Conservation (phyloP, 2,797 vertebrate species). For the Pampus argenteus region DNA sequence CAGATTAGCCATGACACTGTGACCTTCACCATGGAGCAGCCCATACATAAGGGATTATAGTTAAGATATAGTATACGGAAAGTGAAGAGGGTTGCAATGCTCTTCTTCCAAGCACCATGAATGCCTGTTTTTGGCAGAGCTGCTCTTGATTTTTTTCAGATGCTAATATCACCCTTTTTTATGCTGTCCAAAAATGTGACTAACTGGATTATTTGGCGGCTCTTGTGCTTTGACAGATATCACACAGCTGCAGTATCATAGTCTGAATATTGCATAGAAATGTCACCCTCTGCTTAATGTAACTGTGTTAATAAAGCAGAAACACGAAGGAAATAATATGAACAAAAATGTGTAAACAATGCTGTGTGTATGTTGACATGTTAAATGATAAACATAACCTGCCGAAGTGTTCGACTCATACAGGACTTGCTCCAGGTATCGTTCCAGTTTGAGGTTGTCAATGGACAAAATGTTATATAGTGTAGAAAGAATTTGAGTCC, state of each 20-base stretch:
- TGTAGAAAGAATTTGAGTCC: slow-evolving; percentile 34
- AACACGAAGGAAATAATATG: not conserved
- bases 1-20: slow-evolving; percentile 65
- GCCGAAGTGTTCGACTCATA: slow-evolving; percentile 44
- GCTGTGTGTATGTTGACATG: not conserved
- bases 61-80: slow-evolving; percentile 21
- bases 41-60: slow-evolving; percentile 48
- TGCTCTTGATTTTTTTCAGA: slow-evolving; percentile 19
- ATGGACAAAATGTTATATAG: slow-evolving; percentile 35
- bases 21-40: slow-evolving; percentile 49
- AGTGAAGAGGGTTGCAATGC: slow-evolving; percentile 27
- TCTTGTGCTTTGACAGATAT: slow-evolving; percentile 29
- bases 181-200: slow-evolving; percentile 13
- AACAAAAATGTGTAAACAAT: not conserved
- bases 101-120: slow-evolving; percentile 29
- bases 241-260: slow-evolving; percentile 13
- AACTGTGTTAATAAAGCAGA: slow-evolving; percentile 1
- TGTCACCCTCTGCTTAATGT: slow-evolving; percentile 10
- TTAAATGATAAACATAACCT: slow-evolving; percentile 51
- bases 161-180: slow-evolving; percentile 1
- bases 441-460: slow-evolving; percentile 44
- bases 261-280: slow-evolving; percentile 18
- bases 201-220: slow-evolving; percentile 9
- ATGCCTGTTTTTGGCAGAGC: not conserved
- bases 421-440: slow-evolving; percentile 30